These are phyloP conservation scores for Colistium nudipinnis DNA, from an alignment of 2,113 vertebrate species.

Conservation along the genomic window DNA sequence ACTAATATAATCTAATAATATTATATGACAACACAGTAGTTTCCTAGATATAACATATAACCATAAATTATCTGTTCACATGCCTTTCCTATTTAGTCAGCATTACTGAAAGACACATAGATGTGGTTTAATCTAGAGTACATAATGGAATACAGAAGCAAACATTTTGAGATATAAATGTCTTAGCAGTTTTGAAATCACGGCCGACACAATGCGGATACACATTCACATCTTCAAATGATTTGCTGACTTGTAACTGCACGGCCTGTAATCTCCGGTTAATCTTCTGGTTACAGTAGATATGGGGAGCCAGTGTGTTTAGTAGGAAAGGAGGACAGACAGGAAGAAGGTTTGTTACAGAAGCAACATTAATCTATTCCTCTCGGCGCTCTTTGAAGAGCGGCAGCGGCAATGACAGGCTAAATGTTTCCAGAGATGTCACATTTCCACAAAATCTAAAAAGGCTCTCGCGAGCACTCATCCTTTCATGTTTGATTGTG, in stretches of 20 bases:
- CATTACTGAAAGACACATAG: conserved; percentile 29
- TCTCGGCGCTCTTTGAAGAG: conserved; percentile 80
- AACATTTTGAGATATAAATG: conserved; percentile 40
- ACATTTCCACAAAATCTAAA: conserved; percentile 84
- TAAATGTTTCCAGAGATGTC: conserved; percentile 87
- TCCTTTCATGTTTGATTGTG: conserved; percentile 88
- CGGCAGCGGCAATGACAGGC: conserved; percentile 78
- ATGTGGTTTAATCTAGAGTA: conserved; percentile 37
- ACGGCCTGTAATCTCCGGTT: conserved; percentile 60
- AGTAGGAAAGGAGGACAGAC: conserved; percentile 70
- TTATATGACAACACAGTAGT: neutral
- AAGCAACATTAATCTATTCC: conserved; percentile 84
- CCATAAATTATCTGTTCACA: conserved; percentile 36
- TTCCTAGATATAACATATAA: no score
- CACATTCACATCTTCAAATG: conserved; percentile 66
- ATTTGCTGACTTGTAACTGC: conserved; percentile 65
- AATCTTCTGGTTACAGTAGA: conserved; percentile 64
- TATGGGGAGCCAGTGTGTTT: conserved; percentile 66
- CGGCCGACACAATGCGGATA: neutral
- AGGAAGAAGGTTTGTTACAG: conserved; percentile 82
- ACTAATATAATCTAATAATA: no score
- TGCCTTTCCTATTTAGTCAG: conserved; percentile 34
- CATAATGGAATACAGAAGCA: conserved; percentile 48
- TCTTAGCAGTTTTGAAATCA: conserved; percentile 52
- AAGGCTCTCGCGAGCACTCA: conserved; percentile 81